These are phyloP conservation scores for Sebastes vulpes DNA, from an alignment of 2,797 vertebrate genomes.

Conservation along the genomic window DNA sequence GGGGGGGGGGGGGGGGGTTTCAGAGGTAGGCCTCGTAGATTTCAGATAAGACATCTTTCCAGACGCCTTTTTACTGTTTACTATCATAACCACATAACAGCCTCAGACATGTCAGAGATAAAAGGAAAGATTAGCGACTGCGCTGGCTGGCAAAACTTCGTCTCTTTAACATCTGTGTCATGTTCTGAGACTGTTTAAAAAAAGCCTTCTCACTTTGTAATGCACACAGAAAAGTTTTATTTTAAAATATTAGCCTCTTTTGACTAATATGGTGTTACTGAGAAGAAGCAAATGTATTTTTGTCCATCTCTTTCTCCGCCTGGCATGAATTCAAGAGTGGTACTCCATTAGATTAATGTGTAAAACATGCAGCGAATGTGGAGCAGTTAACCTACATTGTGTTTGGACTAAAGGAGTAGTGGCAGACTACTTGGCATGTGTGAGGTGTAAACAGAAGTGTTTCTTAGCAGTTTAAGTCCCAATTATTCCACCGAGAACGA, in stretches of 20 bases:
- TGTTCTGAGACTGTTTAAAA: slow-evolving; percentile 39
- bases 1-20: slow-evolving; percentile 38
- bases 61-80: slow-evolving; percentile 82
- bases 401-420: slow-evolving; percentile 63
- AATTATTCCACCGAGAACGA: slow-evolving; percentile 60
- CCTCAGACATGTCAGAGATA: slow-evolving; percentile 82
- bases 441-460: slow-evolving; percentile 64
- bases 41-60: slow-evolving; percentile 81
- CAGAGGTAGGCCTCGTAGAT: slow-evolving; percentile 78
- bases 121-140: slow-evolving; percentile 79
- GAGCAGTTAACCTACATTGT: slow-evolving; percentile 63
- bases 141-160: slow-evolving; percentile 65
- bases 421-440: slow-evolving; percentile 62
- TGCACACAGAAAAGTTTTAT: slow-evolving; percentile 42
- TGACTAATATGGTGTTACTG: slow-evolving; percentile 54
- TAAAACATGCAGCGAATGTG: slow-evolving; percentile 52
- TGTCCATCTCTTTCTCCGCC: slow-evolving; percentile 19
- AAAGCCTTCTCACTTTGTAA: slow-evolving; percentile 33
- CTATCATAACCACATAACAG: slow-evolving; percentile 83
- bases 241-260: slow-evolving; percentile 48
- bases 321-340: slow-evolving; percentile 48
- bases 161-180: slow-evolving; percentile 70
- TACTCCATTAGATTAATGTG: slow-evolving; percentile 64
- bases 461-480: slow-evolving; percentile 53
- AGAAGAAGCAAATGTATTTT: slow-evolving; percentile 44